Conservation (phyloP, 2,888 invertebrate species). For the Oasisia sp. region DNA sequence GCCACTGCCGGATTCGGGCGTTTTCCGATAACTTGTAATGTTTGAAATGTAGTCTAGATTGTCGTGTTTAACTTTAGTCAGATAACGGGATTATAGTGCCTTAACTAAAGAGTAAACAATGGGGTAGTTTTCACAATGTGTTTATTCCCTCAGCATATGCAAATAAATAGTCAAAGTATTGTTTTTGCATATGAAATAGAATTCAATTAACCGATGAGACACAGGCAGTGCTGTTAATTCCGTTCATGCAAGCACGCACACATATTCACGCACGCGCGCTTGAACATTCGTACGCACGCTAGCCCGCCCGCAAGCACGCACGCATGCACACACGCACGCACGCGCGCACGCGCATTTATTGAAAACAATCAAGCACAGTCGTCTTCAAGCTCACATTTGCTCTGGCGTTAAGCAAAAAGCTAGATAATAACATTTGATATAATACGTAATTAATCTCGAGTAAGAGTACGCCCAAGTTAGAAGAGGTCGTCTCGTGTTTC, state of each 20-base stretch:
- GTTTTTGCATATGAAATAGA: no score
- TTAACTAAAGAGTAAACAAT: no score
- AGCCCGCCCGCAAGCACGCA: not conserved
- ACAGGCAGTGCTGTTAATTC: no score
- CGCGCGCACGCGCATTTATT: not conserved
- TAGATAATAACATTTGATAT: not conserved
- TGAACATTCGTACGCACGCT: not conserved
- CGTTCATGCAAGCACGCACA: not conserved
- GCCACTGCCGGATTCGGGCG: no score
- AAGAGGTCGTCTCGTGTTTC: not conserved
- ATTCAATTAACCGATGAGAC: no score
- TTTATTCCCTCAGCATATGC: no score
- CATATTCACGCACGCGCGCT: not conserved
- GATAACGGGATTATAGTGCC: not conserved
- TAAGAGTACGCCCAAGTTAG: not conserved
- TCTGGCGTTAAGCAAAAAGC: not conserved
- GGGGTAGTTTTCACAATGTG: no score
- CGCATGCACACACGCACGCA: not conserved
- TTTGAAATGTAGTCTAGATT: not conserved
- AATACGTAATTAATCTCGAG: not conserved
- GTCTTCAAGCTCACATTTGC: not conserved
- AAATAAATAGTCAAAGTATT: no score
- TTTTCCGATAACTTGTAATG: no score
- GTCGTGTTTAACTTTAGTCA: not conserved
- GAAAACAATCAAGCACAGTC: not conserved